Conservation (phyloP, 2,113 vertebrate genomes). For the Neogobius melanostomus region DNA sequence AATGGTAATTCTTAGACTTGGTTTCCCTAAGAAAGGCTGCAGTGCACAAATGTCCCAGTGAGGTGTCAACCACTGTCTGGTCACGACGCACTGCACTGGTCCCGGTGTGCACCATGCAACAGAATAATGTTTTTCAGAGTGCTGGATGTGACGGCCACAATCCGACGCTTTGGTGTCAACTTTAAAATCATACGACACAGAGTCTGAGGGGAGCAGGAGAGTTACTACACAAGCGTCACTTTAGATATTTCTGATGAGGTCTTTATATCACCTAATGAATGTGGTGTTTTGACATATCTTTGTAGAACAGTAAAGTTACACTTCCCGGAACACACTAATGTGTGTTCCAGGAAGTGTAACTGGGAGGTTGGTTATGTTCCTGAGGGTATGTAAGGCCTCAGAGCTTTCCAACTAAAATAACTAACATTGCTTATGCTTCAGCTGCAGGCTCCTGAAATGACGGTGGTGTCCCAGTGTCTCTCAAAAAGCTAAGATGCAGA, state of each 20-base stretch:
- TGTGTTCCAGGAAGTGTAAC: too few species aligned
- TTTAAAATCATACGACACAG: neutral
- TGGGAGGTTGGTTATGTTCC: too few species aligned
- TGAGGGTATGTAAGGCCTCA: too few species aligned
- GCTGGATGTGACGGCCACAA: neutral
- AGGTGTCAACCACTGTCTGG: neutral
- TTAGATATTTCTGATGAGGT: neutral
- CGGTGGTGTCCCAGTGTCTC: too few species aligned
- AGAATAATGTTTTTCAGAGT: constrained; percentile 12
- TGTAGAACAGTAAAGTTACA: neutral
- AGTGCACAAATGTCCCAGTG: neutral
- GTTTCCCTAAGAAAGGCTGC: neutral
- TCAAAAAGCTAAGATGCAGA: too few species aligned
- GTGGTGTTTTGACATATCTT: neutral
- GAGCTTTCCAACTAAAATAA: too few species aligned
- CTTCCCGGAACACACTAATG: too few species aligned
- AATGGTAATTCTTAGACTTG: neutral
- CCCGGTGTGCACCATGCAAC: neutral
- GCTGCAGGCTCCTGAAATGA: too few species aligned
- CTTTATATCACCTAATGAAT: neutral
- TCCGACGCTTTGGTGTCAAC: neutral
- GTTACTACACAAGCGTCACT: neutral
- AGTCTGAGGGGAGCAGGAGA: neutral
- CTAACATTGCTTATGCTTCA: too few species aligned
- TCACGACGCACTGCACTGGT: constrained; percentile 1